Base-by-base conservation (phyloP, 37 sponge, comb jelly and placozoan species). In the Theonella swinhoei region DNA sequence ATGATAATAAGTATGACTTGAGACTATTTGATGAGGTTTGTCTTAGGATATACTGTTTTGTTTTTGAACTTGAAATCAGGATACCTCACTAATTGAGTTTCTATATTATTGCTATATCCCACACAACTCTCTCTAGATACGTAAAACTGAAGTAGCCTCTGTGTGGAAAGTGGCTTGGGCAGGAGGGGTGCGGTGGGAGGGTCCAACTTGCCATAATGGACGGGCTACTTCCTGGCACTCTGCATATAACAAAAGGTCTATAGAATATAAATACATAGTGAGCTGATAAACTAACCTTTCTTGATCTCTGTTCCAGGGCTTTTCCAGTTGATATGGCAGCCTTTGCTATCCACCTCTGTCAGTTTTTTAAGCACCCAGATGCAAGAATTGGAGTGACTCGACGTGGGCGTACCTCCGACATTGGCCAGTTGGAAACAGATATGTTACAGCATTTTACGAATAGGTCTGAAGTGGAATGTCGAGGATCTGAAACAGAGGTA, bases 11-110 rank as follows among this genome's bases (percentile, higher is more conserved):
- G 32, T 92, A 88, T 34, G 70, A 58, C 42, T 22, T 74, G 36
- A 81, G 62, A 35, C 42, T 92, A 38, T 92, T 92, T 84, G 82
- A 92, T 22, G 76, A 92, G 37, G 85, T 92, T 24, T 40, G 82
- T n/a, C n/a, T n/a, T n/a, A n/a, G n/a, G n/a, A n/a, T n/a, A n/a
- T n/a, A n/a, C n/a, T n/a, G n/a, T n/a, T n/a, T n/a, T n/a, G n/a
- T n/a, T n/a, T n/a, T n/a, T n/a, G n/a, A n/a, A n/a, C n/a, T n/a
- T n/a, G n/a, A n/a, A n/a, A n/a, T n/a, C n/a, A n/a, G n/a, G n/a
- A n/a, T n/a, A n/a, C n/a, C n/a, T n/a, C n/a, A n/a, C n/a, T n/a
- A n/a, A n/a, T n/a, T n/a, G n/a, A n/a, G n/a, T n/a, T n/a, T n/a
- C n/a, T n/a, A n/a, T n/a, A n/a, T n/a, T n/a, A n/a, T n/a, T n/a